Conservation (phyloP, 2,113 vertebrate genomes). For the Phylloscopus whistleri region DNA sequence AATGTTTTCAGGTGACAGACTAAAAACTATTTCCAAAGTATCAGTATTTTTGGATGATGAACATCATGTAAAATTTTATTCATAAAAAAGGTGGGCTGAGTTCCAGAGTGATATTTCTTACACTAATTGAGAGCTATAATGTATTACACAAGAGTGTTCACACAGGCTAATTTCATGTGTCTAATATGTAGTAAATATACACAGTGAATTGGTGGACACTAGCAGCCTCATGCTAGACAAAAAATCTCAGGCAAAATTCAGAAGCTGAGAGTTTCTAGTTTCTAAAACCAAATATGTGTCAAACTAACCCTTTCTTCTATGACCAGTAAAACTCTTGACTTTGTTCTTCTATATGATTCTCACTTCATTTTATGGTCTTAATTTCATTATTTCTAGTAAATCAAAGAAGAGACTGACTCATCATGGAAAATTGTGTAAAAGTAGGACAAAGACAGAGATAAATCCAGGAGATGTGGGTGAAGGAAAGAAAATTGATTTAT, state of each 20-base stretch:
- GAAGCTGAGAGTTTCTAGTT: not conserved
- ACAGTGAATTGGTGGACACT: not conserved
- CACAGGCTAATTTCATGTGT: not conserved
- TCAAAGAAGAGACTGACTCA: not conserved
- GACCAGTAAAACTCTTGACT: not conserved
- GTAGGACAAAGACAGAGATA: not conserved
- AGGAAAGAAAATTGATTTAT: slow-evolving; percentile 17
- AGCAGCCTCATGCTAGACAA: not conserved
- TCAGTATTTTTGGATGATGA: not conserved
- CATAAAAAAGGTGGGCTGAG: not conserved
- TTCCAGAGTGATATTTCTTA: not conserved
- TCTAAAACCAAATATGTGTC: not conserved
- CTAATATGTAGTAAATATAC: not conserved
- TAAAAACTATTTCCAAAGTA: not conserved
- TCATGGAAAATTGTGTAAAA: not conserved
- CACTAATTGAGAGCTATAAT: not conserved
- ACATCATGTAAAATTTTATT: not conserved
- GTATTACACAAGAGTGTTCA: not conserved
- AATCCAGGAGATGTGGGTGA: not conserved
- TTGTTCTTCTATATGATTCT: not conserved
- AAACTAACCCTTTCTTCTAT: not conserved
- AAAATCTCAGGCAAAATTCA: not conserved
- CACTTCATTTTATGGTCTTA: not conserved
- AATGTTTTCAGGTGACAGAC: not conserved
- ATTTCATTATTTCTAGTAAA: not conserved